Percentiles rank a stretch among this genome's conserved stretches.
Conservation (phyloP, 2,113 vertebrate species). For the Scortum barcoo region DNA sequence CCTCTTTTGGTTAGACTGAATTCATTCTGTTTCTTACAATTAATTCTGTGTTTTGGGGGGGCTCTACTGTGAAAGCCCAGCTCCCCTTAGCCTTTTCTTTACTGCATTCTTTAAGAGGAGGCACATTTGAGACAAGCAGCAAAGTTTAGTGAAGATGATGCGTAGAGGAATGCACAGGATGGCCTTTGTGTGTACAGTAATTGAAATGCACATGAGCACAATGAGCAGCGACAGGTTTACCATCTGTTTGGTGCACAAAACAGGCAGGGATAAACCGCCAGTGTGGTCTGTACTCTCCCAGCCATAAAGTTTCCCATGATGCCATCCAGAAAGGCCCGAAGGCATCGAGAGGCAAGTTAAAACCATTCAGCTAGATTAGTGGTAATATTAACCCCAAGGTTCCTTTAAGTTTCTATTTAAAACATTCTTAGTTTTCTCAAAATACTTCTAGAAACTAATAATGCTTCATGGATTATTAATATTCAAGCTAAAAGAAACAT, state of each 20-base stretch:
- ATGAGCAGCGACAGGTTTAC: background rate
- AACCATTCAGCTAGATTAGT: background rate
- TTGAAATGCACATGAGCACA: background rate
- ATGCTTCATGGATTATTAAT: background rate
- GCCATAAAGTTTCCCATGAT: slow-evolving; percentile 14
- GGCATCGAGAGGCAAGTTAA: background rate
- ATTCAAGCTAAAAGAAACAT: background rate
- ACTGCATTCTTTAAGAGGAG: slow-evolving; percentile 1
- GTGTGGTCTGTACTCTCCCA: background rate
- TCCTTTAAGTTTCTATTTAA: background rate
- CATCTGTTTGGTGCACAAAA: background rate
- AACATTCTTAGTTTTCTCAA: background rate
- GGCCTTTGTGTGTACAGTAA: background rate
- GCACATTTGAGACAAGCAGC: background rate
- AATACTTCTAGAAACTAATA: background rate
- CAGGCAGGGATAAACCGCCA: background rate
- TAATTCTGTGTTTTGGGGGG: background rate
- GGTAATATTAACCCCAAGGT: background rate
- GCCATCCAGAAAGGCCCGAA: background rate
- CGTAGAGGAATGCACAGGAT: background rate
- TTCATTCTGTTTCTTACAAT: slow-evolving; percentile 17
- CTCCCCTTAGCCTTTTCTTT: background rate
- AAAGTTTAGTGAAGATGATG: background rate
- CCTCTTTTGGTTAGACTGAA: background rate
- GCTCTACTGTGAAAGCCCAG: background rate